Evolutionary conservation across 2,113 vertebrate genomes (phyloP).

Genomic region (Meles meles): DNA sequence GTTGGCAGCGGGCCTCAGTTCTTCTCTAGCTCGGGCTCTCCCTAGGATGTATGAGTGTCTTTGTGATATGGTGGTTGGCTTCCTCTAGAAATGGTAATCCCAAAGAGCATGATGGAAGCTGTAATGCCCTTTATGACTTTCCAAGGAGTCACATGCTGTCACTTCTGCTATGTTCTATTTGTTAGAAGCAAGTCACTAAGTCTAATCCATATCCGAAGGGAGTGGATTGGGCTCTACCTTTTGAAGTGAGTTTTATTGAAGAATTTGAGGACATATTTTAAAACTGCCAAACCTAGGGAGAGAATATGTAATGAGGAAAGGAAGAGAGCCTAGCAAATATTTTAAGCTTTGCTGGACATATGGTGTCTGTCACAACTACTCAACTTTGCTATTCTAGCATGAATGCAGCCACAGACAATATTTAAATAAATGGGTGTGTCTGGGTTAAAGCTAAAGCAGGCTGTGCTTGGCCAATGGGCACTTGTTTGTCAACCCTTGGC

Average conservation of each 20-base stretch:
- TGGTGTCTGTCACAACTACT: neutral
- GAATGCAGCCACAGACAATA: neutral
- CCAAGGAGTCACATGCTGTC: neutral
- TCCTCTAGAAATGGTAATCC: neutral
- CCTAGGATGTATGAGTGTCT: neutral
- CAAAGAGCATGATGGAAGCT: neutral
- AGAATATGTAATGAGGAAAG: neutral
- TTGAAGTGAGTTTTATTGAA: neutral
- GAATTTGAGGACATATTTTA: neutral
- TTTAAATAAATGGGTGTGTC: neutral
- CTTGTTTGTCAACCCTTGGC: neutral
- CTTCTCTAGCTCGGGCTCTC: neutral
- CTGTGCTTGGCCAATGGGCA: neutral
- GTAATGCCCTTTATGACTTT: neutral
- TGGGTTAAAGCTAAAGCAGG: neutral
- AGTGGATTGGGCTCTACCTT: neutral
- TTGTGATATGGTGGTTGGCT: neutral
- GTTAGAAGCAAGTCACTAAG: neutral
- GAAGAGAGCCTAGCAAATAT: neutral
- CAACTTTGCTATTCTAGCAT: neutral
- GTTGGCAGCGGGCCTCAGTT: neutral
- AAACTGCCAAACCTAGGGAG: neutral
- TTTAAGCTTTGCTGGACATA: neutral
- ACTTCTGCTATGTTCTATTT: neutral
- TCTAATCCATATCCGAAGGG: neutral